Evolutionary conservation across 2,888 invertebrate species (phyloP).

Genomic region (Chorisops tibialis): DNA sequence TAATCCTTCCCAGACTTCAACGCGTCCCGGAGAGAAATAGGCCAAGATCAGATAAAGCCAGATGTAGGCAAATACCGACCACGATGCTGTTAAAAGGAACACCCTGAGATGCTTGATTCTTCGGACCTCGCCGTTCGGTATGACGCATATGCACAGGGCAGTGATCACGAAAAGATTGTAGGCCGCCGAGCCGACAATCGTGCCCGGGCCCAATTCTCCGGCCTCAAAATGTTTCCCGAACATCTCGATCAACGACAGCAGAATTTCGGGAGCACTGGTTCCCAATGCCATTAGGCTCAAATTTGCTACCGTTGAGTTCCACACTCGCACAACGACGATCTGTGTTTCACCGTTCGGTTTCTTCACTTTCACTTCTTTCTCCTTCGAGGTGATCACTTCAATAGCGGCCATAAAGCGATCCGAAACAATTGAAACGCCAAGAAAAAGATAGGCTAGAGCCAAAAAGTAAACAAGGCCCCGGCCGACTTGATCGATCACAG

Average conservation of each 20-base stretch:
- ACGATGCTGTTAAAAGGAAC: conserved; percentile 90
- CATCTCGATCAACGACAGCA: conserved; percentile 91
- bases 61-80: conserved; percentile 94
- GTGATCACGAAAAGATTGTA: conserved; percentile 95
- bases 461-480: conserved; percentile 84
- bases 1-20: conserved; percentile 90
- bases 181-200: conserved; percentile 93
- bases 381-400: conserved; percentile 93
- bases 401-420: conserved; percentile 97
- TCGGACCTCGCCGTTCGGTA: conserved; percentile 79
- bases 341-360: conserved; percentile 79
- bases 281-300: conserved; percentile 93
- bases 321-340: conserved; percentile 82
- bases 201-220: conserved; percentile 90
- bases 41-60: conserved; percentile 91
- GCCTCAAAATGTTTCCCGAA: conserved; percentile 86
- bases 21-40: conserved; percentile 72
- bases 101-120: conserved; percentile 89
- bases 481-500: conserved; percentile 67
- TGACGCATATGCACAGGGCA: conserved; percentile 81
- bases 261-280: conserved; percentile 92
- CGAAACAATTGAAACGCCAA: conserved; percentile 93
- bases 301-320: conserved; percentile 97
- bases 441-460: conserved; percentile 81
- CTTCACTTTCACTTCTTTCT: conserved; percentile 84